Base-by-base conservation (phyloP, 1,140 invertebrate genomes). In the Drosophila sechellia region DNA sequence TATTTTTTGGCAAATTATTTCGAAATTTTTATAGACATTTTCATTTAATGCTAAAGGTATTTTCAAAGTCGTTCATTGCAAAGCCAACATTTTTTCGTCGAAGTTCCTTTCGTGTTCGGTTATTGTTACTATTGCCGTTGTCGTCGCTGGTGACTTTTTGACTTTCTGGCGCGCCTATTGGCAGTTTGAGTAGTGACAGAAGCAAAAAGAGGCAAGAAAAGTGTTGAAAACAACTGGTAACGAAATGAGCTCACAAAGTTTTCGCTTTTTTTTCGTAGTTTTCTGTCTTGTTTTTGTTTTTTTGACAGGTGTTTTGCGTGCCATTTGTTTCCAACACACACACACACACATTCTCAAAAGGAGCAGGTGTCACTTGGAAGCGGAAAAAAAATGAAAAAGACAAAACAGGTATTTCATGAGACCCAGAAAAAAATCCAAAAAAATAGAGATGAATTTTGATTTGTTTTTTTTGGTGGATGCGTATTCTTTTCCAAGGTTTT, bases 301-400 rank as follows among this genome's bases (percentile, higher is more conserved):
- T 74, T 74, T 76, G 71, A 76, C 73, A 76, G 70, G 70, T 76
- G 73, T 76, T 76, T 74, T 65, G 60, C 60, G 59, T 76, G 60
- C 69, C 72, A 73, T 75, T 73, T 73, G 72, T 63, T 73, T 72
- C 57, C 43, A 37, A 72, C 68, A 45, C 37, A 61, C 37, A 42
- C 57, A 35, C 22, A 45, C 52, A 20, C 27, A 35, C 53, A 56
- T 20, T 15, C 20, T 10, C 22, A 5, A 12, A 5, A 8, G 17
- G 25, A 42, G 35, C 46, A 49, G n/a, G 63, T 66, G 64, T 35
- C 64, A 68, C 59, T 52, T 48, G 27, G 56, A 25, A 48, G 46
- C 3, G 31, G 8, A 27, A 39, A 27, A 54, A 54, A 20, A 54
- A n/a, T 5, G 20, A 15, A 15, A 35, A 11, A 39, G 35, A n/a